Evolutionary conservation across 1,140 invertebrate genomes (phyloP).

Genomic region (Papilio helenus): DNA sequence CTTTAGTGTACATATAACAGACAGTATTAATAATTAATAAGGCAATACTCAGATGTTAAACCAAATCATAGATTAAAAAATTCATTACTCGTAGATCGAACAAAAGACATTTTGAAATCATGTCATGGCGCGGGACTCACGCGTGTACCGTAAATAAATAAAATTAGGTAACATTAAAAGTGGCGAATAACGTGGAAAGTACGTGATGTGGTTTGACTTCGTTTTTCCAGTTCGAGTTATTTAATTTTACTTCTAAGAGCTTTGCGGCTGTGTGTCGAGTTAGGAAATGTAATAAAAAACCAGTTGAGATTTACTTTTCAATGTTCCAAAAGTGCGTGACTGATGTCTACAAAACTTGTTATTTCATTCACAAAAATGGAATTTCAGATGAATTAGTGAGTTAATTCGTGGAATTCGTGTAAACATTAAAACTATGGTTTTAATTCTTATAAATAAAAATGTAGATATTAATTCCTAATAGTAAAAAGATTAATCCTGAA

Average conservation of each 20-base stretch:
- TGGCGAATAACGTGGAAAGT: constrained; percentile 19
- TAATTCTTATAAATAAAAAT: not conserved
- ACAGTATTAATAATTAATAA: too few relatives aligned
- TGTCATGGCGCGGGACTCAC: not conserved
- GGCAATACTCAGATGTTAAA: too few relatives aligned
- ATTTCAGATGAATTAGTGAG: not conserved
- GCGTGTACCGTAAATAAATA: constrained; percentile 5
- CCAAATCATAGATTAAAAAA: not conserved
- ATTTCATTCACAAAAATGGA: constrained; percentile 25
- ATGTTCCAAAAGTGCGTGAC: constrained; percentile 28
- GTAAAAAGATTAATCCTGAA: too few relatives aligned
- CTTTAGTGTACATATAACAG: too few relatives aligned
- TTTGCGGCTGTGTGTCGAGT: not conserved
- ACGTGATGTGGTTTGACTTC: constrained; percentile 24
- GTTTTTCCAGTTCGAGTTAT: not conserved
- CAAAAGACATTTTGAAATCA: not conserved
- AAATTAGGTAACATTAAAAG: constrained; percentile 26
- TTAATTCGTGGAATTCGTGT: not conserved
- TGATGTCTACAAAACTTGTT: constrained; percentile 29
- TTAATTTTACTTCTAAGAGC: constrained; percentile 28
- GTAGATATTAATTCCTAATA: not conserved
- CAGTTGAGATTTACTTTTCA: constrained; percentile 26
- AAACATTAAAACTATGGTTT: not conserved
- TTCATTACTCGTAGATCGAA: not conserved
- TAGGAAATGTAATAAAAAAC: constrained; percentile 28